phyloP scores from a whole-genome alignment of 2,113 vertebrate species.

The Takifugu flavidus region DNA sequence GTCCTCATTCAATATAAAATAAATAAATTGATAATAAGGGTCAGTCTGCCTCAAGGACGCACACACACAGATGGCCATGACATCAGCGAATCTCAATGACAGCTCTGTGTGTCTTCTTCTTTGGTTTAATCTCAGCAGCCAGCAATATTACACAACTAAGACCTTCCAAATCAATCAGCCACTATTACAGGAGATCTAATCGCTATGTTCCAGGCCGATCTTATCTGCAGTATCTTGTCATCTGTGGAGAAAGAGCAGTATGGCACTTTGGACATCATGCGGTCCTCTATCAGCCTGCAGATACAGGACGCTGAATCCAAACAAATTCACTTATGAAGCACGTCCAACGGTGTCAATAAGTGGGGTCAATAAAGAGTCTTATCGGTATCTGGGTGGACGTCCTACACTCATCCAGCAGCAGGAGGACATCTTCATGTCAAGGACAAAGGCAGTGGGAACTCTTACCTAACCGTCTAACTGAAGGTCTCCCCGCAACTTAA shows the following conservation, averaged over 20 bases:
- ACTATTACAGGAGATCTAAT: constrained; percentile 31
- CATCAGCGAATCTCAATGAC: constrained; percentile 40
- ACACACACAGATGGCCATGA: constrained; percentile 21
- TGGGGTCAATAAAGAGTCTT: constrained; percentile 30
- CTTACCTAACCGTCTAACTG: background rate
- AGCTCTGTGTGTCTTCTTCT: constrained; percentile 13
- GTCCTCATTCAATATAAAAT: constrained; percentile 20
- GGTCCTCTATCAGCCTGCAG: background rate
- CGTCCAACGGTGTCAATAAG: constrained; percentile 25
- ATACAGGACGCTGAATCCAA: constrained; percentile 15
- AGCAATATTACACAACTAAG: constrained; percentile 30
- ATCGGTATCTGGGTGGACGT: constrained; percentile 14
- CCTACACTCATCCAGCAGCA: constrained; percentile 2
- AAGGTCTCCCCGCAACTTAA: no score
- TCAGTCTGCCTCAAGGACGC: constrained; percentile 38
- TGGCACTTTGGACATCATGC: constrained; percentile 53
- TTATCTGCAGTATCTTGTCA: constrained; percentile 51
- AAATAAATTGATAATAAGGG: constrained; percentile 35
- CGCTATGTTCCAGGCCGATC: constrained; percentile 6
- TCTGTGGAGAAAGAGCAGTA: constrained; percentile 5
- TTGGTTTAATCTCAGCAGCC: constrained; percentile 33
- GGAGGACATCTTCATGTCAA: background rate
- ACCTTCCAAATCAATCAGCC: constrained; percentile 38
- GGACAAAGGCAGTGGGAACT: constrained; percentile 4
- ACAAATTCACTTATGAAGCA: constrained; percentile 27